Conservation (phyloP, 2,797 vertebrate genomes). For the Xiphophorus birchmanni region DNA sequence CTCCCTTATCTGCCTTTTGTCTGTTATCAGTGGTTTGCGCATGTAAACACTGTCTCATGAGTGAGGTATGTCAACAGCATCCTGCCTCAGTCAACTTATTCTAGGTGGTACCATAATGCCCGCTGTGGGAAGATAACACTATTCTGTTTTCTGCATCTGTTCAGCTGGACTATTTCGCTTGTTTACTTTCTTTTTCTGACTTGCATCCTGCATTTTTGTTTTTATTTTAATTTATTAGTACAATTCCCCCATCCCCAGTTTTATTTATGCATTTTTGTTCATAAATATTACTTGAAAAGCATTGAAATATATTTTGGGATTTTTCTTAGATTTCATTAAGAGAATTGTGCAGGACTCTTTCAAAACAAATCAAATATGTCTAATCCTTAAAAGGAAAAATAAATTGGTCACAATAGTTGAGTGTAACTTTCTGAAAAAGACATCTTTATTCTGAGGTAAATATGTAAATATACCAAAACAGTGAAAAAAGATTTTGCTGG, state of each 20-base stretch:
- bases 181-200: slow-evolving; percentile 22
- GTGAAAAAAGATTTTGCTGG: slow-evolving; percentile 14
- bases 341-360: background rate
- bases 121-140: slow-evolving; percentile 36
- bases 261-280: slow-evolving; percentile 7
- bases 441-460: background rate
- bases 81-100: slow-evolving; percentile 58
- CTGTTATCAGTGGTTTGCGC: slow-evolving; percentile 67
- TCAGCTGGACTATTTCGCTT: slow-evolving; percentile 1
- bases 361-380: background rate
- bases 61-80: slow-evolving; percentile 67
- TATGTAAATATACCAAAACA: background rate
- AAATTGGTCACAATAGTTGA: background rate
- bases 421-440: background rate
- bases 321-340: background rate
- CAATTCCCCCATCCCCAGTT: background rate
- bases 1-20: slow-evolving; percentile 69
- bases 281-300: background rate
- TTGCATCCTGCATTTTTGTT: slow-evolving; percentile 8
- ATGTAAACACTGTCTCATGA: slow-evolving; percentile 73
- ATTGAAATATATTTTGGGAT: too few relatives aligned
- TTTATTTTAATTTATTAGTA: slow-evolving; percentile 14
- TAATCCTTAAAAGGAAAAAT: background rate
- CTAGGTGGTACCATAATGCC: slow-evolving; percentile 42
- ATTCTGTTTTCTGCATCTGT: slow-evolving; percentile 35